Base-by-base conservation (phyloP, 2,113 vertebrate species). In the Lophotis ruficrista region DNA sequence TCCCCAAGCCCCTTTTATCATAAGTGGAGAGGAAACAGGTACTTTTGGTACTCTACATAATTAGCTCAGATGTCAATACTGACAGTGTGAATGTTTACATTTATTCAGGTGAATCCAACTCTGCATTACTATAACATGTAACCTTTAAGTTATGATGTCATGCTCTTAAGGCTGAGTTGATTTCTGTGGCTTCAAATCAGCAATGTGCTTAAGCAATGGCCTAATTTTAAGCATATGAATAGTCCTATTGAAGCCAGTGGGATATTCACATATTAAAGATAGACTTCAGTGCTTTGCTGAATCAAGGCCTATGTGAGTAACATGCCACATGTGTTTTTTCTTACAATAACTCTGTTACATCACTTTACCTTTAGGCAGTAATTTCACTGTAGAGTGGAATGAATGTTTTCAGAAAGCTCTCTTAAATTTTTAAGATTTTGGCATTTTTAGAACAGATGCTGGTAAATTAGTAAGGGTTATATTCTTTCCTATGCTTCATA, bases 361-460 rank as follows among this genome's bases (percentile, higher is more conserved):
- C 89, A 89, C 53, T 89, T 87, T 90, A 71, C 58, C 90, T 95
- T 91, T 80, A 84, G 84, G 92, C 84, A 84, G 12, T 80, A 87
- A 87, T 89, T 94, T 94, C 73, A 83, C 77, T 92, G 23, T 65
- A 76, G 28, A 89, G 57, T 83, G 31, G 31, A 95, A 91, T 76
- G 0, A 95, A 87, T 96, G 65, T 75, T 94, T 95, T 91, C 66
- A 69, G 73, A 92, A 96, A 87, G 2, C 1, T 89, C 37, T 93
- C 54, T 93, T 95, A 93, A 95, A 87, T 65, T 87, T 96, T 92
- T 87, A 91, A 89, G 69, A 62, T 93, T 89, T 82, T 94, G 94
- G 41, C 41, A 30, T 76, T 93, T 95, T 95, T 94, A 57, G 70
- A 94, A 50, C 77, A 93, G 41, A 92, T 84, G 69, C 53, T 89